Evolutionary conservation across 2,888 invertebrate species (phyloP).

Genomic region (Volucella inflata): DNA sequence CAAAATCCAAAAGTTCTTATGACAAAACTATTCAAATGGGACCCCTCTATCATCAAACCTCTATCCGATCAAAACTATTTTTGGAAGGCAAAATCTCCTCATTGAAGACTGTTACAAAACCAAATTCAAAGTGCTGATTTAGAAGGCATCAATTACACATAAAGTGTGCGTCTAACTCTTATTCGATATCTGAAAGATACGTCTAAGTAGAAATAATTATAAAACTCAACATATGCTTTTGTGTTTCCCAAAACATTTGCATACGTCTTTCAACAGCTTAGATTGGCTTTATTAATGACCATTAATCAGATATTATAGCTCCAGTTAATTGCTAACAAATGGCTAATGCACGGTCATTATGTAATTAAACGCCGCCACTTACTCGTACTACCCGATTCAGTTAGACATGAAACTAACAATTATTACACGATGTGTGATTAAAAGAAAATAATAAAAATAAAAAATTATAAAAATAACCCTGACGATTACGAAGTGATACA

Average conservation of each 20-base stretch:
- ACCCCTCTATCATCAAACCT: no score
- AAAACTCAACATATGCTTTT: not conserved
- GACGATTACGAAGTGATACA: not conserved
- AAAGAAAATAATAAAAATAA: not conserved
- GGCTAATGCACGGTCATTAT: constrained; percentile 1
- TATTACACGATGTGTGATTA: not conserved
- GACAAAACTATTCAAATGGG: no score
- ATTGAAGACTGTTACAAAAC: not conserved
- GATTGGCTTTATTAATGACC: constrained; percentile 8
- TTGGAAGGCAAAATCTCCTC: not conserved
- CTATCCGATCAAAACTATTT: no score
- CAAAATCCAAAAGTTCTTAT: no score
- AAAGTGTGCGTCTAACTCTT: no score
- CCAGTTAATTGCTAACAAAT: constrained; percentile 28
- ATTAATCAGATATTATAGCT: constrained; percentile 35
- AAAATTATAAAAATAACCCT: no score
- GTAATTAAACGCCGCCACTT: not conserved
- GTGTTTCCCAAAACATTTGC: constrained; percentile 1
- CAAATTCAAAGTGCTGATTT: not conserved
- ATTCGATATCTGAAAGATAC: no score
- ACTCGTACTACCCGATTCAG: not conserved
- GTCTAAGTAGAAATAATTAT: not conserved
- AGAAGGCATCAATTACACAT: no score
- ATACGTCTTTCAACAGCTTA: not conserved
- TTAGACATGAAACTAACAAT: not conserved